Evolutionary conservation across 2,888 invertebrate genomes (phyloP).

Genomic region (Agelastica alni): DNA sequence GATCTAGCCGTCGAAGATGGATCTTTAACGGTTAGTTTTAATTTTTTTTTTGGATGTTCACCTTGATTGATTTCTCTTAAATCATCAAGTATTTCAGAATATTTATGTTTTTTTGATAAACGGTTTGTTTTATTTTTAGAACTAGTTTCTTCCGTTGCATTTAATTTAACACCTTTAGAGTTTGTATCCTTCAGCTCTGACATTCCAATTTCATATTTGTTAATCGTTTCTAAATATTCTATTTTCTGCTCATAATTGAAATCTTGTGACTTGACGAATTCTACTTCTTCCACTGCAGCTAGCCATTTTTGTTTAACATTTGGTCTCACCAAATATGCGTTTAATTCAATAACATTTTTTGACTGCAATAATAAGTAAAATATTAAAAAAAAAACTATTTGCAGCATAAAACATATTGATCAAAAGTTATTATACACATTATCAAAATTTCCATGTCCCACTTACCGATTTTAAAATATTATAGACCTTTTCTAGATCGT

Average conservation of each 20-base stretch:
- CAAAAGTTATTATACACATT: not conserved
- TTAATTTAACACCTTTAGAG: too few species aligned
- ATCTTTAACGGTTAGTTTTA: too few species aligned
- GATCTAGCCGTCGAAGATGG: too few species aligned
- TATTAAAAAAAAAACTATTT: too few species aligned
- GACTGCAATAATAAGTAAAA: conserved; percentile 31
- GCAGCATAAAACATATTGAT: not conserved
- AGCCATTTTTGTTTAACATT: conserved; percentile 61
- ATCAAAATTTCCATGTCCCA: conserved; percentile 27
- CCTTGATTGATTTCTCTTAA: too few species aligned
- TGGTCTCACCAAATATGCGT: conserved; percentile 6
- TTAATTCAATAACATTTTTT: conserved; percentile 6
- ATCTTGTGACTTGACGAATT: conserved; percentile 63
- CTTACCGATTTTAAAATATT: conserved; percentile 53
- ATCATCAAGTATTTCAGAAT: too few species aligned
- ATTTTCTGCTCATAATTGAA: conserved; percentile 40
- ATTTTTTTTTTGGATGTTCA: conserved; percentile 3
- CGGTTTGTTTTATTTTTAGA: too few species aligned
- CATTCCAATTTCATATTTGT: too few species aligned
- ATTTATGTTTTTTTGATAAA: too few species aligned
- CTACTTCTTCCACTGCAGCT: conserved; percentile 76
- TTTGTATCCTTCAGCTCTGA: too few species aligned
- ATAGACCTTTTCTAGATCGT: conserved; percentile 64
- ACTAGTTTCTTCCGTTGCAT: too few species aligned
- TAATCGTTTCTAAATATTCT: not conserved